Evolutionary conservation across 1,140 invertebrate genomes (phyloP), one percentile per base, ranked within the genome.

Genomic region (Lysiphlebus fabarum): DNA sequence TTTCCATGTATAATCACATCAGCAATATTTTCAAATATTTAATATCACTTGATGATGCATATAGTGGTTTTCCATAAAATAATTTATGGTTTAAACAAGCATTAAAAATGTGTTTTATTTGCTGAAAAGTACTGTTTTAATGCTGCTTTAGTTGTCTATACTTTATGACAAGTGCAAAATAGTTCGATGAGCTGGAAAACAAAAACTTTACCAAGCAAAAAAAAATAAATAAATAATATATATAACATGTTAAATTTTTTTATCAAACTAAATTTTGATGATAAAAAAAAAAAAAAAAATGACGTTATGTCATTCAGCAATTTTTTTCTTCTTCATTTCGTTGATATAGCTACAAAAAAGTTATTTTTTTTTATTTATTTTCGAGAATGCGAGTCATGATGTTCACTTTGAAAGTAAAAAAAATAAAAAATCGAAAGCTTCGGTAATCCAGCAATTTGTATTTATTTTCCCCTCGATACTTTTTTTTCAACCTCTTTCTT

Each of bases 371-470:
- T 17, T 17, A 17, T 17, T 17, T 17, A 17, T 17, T 17, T 50
- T 42, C 50, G 53, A 34, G 53, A 42, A 59, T 54, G 41, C 50
- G 49, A 54, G 51, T 59, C 58, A 59, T 59, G 58, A 59, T 53
- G 51, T 50, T 59, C 34, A 37, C 53, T 42, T 49, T 51, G 47
- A 49, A 53, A 26, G 41, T 33, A 26, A 47, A 8, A 47, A 14
- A 50, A 50, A n/a, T n/a, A 49, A 48, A 38, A 48, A 40, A 36
- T 11, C 14, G 62, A 66, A 70, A 71, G 65, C 69, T 64, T 17
- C 62, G 70, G 72, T 79, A 79, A 79, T 78, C 76, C 75, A 12
- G 75, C 77, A 79, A 79, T 79, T 79, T 79, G 77, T 79, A 78
- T 79, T 78, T 78, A 79, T 79, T 77, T 75, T 68, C 72, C 64